Evolutionary conservation across 1,140 invertebrate species (phyloP), one percentile per base, ranked within the genome.

Genomic region (Geopemphigus sp.): DNA sequence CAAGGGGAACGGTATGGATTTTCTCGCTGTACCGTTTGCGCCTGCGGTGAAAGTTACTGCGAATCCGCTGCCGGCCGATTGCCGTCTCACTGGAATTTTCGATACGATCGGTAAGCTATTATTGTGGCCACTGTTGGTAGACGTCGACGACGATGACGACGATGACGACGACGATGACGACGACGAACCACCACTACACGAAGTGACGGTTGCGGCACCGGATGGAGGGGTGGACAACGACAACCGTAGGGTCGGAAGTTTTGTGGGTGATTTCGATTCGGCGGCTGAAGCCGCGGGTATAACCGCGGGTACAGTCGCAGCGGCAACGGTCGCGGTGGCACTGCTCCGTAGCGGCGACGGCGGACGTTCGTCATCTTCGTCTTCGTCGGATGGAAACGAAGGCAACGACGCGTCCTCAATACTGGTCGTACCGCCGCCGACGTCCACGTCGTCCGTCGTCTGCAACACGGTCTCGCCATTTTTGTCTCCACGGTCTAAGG

Each of bases 361-460:
- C 10, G 22, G 2, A 14, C 45, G 19, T 5, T 54, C 47, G 26
- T 72, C 68, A 24, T 72, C 68, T 1, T 72, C 68, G 17, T 72
- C 68, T 22, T 72, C 68, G 24, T 72, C 68, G 4, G 68, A 72
- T 47, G 68, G 53, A 11, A 53, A 54, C 2, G 50, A 29, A 17
- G 68, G 68, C 26, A 72, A 54, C 17, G 68, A 72, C 24, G 68
- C 68, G 47, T 72, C 68, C 11, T 72, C 68, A 17, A 72, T 72
- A 32, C 66, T 70, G 47, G 66, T 53, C 66, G 66, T 26, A 22
- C 2, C 32, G 47, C 47, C 50, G 4, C 68, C 47, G 17, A 0
- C 22, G 14, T 47, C 39, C 39, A 68, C 45, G 45, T 72, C 66
- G 64, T 8, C 15, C 12, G 22, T 66, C 64, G 1, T 66, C 64